Base-by-base conservation (phyloP, 1,140 invertebrate genomes). In the Nephila pilipes region DNA sequence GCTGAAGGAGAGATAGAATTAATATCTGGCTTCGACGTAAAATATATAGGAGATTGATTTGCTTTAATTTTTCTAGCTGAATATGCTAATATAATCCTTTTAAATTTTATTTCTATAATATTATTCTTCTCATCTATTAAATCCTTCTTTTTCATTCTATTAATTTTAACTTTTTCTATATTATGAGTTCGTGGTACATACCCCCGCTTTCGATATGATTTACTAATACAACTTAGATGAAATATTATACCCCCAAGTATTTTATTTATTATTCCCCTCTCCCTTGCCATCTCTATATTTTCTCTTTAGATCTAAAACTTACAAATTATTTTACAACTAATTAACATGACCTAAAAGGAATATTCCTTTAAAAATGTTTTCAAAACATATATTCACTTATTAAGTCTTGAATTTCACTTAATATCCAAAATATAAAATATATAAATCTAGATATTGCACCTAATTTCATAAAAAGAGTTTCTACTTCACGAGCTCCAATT, bases 21-120 rank as follows among this genome's bases (percentile, higher is more conserved):
- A 96, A 97, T 97, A 94, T 97, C 97, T 46, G 97, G 97, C 14
- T 97, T 97, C 97, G 97, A 97, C 96, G 95, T 97, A 95, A 97
- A 97, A 94, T 97, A 97, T 96, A 96, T 96, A 96, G 96, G 96
- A 95, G 96, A 96, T n/a, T n/a, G n/a, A n/a, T 97, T 97, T 97
- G 96, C 96, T 94, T 96, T 97, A 95, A 96, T 97, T 96, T 97
- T 97, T 97, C 96, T 97, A 95, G 95, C 96, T 58, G 97, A 97
- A 94, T 97, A 97, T 96, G 95, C 95, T 65, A 97, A 95, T 95
- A 97, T 97, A 96, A 95, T 97, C 95, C 97, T 97, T 96, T 96
- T 97, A 95, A 96, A 95, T 94, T 93, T 94, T 60, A 94, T 97
- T 95, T 80, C 88, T 90, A 80, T 25, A 12, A 58, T 81, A 46